Conservation (phyloP, 2,888 invertebrate genomes). For the Latrodectus elegans region DNA sequence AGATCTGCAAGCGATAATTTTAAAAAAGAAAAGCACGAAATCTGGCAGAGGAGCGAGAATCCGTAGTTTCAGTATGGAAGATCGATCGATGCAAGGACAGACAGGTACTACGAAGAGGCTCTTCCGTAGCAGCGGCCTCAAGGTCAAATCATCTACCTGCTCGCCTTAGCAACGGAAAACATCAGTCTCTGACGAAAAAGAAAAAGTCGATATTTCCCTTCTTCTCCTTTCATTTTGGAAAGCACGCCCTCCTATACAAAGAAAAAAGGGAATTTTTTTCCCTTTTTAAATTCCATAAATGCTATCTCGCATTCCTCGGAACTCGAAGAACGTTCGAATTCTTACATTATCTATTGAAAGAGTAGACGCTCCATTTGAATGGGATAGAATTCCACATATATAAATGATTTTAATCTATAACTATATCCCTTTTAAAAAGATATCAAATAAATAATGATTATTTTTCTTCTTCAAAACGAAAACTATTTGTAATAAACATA, state of each 20-base stretch:
- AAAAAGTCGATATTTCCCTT: constrained; percentile 39
- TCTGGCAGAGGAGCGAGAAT: neutral
- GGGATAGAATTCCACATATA: no score
- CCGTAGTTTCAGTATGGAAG: neutral
- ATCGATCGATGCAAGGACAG: constrained; percentile 31
- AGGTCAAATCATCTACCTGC: constrained; percentile 65
- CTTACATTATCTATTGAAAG: no score
- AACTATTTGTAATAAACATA: no score
- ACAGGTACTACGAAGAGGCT: constrained; percentile 30
- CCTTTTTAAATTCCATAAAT: neutral
- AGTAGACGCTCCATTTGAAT: no score
- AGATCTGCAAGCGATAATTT: neutral
- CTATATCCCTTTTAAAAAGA: no score
- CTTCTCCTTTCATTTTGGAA: neutral
- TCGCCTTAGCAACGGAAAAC: constrained; percentile 55
- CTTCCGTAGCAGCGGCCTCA: constrained; percentile 17
- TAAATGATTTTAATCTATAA: no score
- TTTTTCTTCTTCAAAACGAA: no score
- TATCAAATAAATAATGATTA: no score
- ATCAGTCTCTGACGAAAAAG: constrained; percentile 8
- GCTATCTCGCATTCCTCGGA: neutral
- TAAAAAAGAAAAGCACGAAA: constrained; percentile 1
- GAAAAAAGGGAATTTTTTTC: neutral
- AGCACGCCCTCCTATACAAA: neutral
- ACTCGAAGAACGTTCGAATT: no score